phyloP scores from a whole-genome alignment of 2,113 vertebrate species.

The Shinisaurus crocodilurus region DNA sequence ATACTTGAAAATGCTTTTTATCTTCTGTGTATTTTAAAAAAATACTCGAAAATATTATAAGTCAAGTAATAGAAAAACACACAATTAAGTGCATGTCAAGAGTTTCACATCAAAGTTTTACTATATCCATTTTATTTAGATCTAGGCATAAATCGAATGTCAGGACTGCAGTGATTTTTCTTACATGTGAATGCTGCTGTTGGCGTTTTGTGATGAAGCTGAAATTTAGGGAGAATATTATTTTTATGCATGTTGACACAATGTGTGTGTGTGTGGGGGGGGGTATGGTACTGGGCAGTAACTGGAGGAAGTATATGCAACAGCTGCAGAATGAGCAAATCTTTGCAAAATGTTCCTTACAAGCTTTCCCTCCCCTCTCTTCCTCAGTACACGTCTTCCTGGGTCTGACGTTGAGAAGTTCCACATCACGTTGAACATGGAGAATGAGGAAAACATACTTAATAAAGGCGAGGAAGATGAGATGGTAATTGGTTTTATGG shows the following conservation, averaged over 20 bases:
- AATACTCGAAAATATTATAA: background rate
- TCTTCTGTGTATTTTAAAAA: background rate
- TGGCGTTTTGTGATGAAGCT: background rate
- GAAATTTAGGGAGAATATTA: background rate
- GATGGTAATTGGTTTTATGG: conserved; percentile 81
- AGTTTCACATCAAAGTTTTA: background rate
- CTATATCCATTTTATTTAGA: background rate
- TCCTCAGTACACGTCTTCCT: conserved; percentile 59
- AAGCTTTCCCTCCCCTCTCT: background rate
- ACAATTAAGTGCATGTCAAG: background rate
- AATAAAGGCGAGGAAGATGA: conserved; percentile 95
- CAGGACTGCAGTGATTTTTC: background rate
- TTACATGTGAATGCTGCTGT: background rate
- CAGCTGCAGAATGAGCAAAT: background rate
- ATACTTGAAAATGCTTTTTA: no score
- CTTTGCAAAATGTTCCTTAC: background rate
- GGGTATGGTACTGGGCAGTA: background rate
- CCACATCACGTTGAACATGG: conserved; percentile 83
- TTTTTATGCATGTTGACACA: background rate
- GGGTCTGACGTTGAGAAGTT: conserved; percentile 60
- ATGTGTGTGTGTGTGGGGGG: background rate
- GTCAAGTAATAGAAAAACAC: background rate
- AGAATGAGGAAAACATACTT: conserved; percentile 89
- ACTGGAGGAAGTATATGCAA: no score
- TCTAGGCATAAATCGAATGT: background rate